Percentiles rank a stretch among this genome's conserved stretches.
Conservation (phyloP, 2,888 invertebrate genomes). For the Aplocera efformata region DNA sequence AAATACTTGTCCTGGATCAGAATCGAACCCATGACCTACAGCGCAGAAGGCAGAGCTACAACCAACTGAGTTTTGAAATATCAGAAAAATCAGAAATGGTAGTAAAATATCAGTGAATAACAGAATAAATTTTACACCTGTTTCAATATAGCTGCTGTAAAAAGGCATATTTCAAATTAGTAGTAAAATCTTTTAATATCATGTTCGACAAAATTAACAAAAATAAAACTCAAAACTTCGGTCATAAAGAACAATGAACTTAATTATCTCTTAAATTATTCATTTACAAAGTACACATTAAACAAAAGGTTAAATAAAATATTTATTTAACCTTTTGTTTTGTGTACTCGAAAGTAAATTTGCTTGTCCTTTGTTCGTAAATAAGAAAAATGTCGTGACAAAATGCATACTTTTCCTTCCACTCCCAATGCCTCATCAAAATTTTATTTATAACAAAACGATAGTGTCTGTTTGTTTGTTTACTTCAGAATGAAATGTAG, state of each 20-base stretch:
- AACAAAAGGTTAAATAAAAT: slow-evolving; percentile 56
- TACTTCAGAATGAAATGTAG: slow-evolving; percentile 11
- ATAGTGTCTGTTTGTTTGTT: slow-evolving; percentile 1
- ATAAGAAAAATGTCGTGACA: slow-evolving; percentile 39
- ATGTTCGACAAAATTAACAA: no score
- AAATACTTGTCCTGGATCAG: slow-evolving; percentile 3
- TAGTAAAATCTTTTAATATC: no score
- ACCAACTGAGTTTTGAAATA: slow-evolving; percentile 5
- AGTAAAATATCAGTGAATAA: slow-evolving; percentile 4
- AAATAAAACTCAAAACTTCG: neutral
- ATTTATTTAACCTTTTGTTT: no score
- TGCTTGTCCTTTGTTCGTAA: slow-evolving; percentile 58
- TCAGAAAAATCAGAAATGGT: slow-evolving; percentile 19
- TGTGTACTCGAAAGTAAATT: slow-evolving; percentile 60
- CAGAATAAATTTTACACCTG: no score
- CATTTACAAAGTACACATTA: slow-evolving; percentile 55
- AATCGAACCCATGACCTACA: no score
- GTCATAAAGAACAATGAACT: slow-evolving; percentile 36
- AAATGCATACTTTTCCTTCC: slow-evolving; percentile 43
- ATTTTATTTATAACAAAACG: slow-evolving; percentile 20
- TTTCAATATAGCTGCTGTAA: no score
- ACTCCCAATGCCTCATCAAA: slow-evolving; percentile 62
- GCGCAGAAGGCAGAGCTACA: neutral
- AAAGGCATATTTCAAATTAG: no score
- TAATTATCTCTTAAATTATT: slow-evolving; percentile 63